These are phyloP conservation scores for Diarsia mendica DNA, from an alignment of 2,888 invertebrate species.

Conservation along the genomic window DNA sequence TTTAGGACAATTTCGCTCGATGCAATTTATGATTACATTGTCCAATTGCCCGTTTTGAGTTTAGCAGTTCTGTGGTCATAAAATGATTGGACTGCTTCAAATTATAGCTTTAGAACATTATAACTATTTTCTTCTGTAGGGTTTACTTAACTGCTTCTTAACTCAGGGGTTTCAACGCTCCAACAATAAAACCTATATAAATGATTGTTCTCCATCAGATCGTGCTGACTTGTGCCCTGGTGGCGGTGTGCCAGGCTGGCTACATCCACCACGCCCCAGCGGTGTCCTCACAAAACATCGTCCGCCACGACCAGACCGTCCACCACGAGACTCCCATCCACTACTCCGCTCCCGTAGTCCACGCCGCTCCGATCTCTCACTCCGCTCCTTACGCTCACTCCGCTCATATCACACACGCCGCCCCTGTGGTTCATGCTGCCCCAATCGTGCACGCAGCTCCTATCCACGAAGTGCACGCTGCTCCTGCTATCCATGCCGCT, in stretches of 20 bases:
- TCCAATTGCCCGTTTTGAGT: slow-evolving; percentile 60
- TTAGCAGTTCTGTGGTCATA: slow-evolving; percentile 35
- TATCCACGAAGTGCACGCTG: slow-evolving; percentile 34
- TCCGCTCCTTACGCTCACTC: slow-evolving; percentile 62
- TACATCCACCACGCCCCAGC: slow-evolving; percentile 85
- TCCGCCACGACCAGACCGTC: slow-evolving; percentile 82
- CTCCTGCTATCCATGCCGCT: slow-evolving; percentile 52
- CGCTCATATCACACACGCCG: slow-evolving; percentile 62
- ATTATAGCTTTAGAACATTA: neutral
- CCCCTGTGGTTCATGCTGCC: slow-evolving; percentile 63
- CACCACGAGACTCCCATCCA: slow-evolving; percentile 82
- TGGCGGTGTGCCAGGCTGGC: slow-evolving; percentile 84
- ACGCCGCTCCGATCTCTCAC: slow-evolving; percentile 66
- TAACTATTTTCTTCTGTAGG: neutral
- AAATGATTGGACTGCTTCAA: slow-evolving; percentile 10
- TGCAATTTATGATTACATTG: slow-evolving; percentile 67
- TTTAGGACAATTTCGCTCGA: slow-evolving; percentile 70
- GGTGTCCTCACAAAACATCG: slow-evolving; percentile 87
- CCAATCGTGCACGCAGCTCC: slow-evolving; percentile 56
- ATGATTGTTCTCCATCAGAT: slow-evolving; percentile 72
- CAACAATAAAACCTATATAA: neutral
- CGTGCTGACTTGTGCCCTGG: slow-evolving; percentile 79
- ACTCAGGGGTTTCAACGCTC: neutral
- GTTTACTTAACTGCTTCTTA: neutral
- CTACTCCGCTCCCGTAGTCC: slow-evolving; percentile 72